Evolutionary conservation across 2,113 vertebrate species (phyloP), one percentile per base, ranked within the genome.

Genomic region (Anser brachyrhynchus): DNA sequence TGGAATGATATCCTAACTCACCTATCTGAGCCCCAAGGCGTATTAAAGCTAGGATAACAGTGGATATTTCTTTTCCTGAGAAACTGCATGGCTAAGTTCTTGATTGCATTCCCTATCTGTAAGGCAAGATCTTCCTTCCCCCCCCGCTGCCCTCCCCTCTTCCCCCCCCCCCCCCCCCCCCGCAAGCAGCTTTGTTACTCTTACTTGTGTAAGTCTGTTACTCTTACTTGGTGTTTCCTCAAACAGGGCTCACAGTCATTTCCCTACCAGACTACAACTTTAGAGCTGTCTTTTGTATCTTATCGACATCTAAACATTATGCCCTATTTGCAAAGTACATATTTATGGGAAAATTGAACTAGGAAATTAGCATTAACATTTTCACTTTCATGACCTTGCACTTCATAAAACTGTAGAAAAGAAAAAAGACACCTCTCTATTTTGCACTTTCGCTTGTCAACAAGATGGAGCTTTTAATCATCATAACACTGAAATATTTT

Each of bases 341-440:
- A 29, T 10, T 4, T 1, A 0, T 33, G 10, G 81, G 29, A 87
- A 89, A 81, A 76, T 51, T 9, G 76, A 92, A 73, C 23, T 57
- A 29, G 78, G 78, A 93, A 66, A 59, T 12, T 49, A 71, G 2
- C 13, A 9, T 37, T 5, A 64, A 25, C 5, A 44, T 51, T 37
- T 84, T 29, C 46, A 54, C 5, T 64, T 12, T 61, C 35, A 46
- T 26, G 9, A 55, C 5, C 10, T 73, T 51, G 8, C 6, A 37
- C 5, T 57, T 82, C 19, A 51, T 62, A 69, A 67, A 77, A 73
- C 49, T 54, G 13, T 39, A 54, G 8, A 71, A 67, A 86, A 73
- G 1, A 70, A 65, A 59, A 73, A 58, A 25, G 7, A 0, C 2
- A 33, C 4, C 0, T 2, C 55, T 59, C 37, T 41, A 3, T 10